These are phyloP conservation scores for Villa cingulata DNA, from an alignment of 2,888 invertebrate species.

Conservation along the genomic window DNA sequence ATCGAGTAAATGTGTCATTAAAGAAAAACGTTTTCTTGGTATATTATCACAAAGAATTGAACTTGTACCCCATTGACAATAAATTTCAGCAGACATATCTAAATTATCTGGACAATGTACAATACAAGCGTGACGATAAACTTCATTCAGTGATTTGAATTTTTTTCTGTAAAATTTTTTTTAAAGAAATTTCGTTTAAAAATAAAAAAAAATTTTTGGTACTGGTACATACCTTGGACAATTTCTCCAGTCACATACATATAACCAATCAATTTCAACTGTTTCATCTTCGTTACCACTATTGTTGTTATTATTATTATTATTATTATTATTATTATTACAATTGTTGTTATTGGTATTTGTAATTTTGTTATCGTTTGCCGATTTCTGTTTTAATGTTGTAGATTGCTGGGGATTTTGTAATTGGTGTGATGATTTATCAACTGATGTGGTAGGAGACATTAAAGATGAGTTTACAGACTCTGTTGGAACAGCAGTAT, in stretches of 20 bases:
- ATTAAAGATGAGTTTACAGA: conserved; percentile 8
- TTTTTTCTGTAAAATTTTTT: conserved; percentile 37
- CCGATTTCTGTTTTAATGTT: neutral
- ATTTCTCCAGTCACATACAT: conserved; percentile 87
- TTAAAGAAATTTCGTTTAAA: neutral
- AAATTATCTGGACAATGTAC: conserved; percentile 61
- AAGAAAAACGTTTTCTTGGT: conserved; percentile 78
- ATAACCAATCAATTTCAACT: conserved; percentile 38
- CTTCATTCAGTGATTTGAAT: conserved; percentile 60
- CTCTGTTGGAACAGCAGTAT: conserved; percentile 6
- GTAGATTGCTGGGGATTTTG: neutral
- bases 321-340: too few relatives aligned
- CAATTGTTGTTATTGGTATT: neutral
- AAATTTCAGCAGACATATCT: conserved; percentile 53
- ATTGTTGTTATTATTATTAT: neutral
- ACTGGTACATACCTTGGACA: conserved; percentile 49
- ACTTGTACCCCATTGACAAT: conserved; percentile 69
- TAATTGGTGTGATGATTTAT: too few relatives aligned
- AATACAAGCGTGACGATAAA: conserved; percentile 77
- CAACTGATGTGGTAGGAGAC: neutral
- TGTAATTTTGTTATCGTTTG: neutral
- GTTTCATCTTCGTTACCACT: conserved; percentile 17
- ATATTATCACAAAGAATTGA: conserved; percentile 68
- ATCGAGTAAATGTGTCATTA: conserved; percentile 93
- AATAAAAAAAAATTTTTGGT: conserved; percentile 5